Evolutionary conservation across 2,888 invertebrate species (phyloP).

Genomic region (Magallana nippona): DNA sequence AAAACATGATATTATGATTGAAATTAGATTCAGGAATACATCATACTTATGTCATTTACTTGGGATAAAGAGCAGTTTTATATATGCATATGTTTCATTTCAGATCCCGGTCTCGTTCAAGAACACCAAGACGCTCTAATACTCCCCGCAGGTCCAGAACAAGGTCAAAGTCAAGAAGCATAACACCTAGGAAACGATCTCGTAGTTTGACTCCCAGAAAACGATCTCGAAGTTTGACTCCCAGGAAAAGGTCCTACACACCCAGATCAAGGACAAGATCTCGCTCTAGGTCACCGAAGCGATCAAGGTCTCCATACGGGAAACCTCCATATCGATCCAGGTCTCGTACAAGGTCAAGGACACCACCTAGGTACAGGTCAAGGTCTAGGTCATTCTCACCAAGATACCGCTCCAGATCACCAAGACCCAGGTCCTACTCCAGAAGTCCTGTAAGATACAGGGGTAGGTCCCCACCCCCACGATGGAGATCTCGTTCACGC

Average conservation of each 20-base stretch:
- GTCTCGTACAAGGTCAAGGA: conserved; percentile 49
- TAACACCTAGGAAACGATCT: conserved; percentile 48
- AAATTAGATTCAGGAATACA: too few species aligned
- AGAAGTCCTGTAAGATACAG: conserved; percentile 51
- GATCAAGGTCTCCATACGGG: conserved; percentile 22
- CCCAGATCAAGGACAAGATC: conserved; percentile 57
- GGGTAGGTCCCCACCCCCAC: conserved; percentile 47
- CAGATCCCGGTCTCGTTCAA: conserved; percentile 42
- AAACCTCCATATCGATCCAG: conserved; percentile 36
- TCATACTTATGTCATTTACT: too few species aligned
- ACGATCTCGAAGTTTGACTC: conserved; percentile 47
- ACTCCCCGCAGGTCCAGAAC: conserved; percentile 39
- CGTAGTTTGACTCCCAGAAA: conserved; percentile 47
- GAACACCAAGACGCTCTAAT: conserved; percentile 41
- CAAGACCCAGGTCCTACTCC: conserved; percentile 54
- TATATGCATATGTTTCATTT: neutral
- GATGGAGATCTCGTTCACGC: conserved; percentile 54
- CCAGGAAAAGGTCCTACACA: conserved; percentile 52
- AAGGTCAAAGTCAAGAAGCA: conserved; percentile 47
- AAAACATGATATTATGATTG: neutral
- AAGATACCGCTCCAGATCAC: conserved; percentile 47
- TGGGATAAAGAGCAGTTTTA: neutral
- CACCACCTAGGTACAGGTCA: conserved; percentile 47
- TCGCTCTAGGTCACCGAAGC: conserved; percentile 58
- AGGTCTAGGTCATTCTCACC: conserved; percentile 44